These are phyloP conservation scores for Phoxinus dragarum DNA, from an alignment of 2,797 vertebrate genomes.

Conservation along the genomic window DNA sequence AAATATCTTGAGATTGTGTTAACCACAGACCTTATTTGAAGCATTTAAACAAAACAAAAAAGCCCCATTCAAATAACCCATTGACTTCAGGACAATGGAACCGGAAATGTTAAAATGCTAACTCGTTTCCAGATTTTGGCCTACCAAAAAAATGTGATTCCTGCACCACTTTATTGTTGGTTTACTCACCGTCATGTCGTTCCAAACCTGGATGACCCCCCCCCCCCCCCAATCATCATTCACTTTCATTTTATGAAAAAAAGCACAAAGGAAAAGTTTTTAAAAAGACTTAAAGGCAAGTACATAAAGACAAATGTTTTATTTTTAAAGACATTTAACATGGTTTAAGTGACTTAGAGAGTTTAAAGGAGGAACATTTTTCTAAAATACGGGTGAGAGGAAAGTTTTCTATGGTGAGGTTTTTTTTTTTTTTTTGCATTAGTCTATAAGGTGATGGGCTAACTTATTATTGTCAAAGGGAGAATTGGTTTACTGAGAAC, in stretches of 20 bases:
- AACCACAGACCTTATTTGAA: background rate
- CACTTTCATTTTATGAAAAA: background rate
- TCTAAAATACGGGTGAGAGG: background rate
- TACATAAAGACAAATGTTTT: background rate
- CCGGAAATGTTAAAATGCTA: background rate
- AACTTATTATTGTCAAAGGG: background rate
- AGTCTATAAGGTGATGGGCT: background rate
- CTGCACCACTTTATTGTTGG: background rate
- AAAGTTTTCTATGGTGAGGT: background rate
- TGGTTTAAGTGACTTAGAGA: conserved; percentile 35
- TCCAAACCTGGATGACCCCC: background rate
- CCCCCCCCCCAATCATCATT: too few species aligned
- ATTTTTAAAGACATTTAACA: background rate
- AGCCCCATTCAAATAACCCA: background rate
- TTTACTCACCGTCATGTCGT: background rate
- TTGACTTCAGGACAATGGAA: background rate
- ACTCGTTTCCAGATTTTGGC: background rate
- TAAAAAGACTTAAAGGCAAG: background rate
- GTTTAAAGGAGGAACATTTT: background rate
- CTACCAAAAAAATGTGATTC: background rate
- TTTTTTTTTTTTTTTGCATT: background rate
- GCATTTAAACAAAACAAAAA: background rate
- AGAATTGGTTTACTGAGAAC: conserved; percentile 12
- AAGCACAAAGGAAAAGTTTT: background rate
- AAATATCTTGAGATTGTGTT: background rate